phyloP scores from a whole-genome alignment of 2,113 vertebrate genomes.

The Myanophis thanlyinensis region DNA sequence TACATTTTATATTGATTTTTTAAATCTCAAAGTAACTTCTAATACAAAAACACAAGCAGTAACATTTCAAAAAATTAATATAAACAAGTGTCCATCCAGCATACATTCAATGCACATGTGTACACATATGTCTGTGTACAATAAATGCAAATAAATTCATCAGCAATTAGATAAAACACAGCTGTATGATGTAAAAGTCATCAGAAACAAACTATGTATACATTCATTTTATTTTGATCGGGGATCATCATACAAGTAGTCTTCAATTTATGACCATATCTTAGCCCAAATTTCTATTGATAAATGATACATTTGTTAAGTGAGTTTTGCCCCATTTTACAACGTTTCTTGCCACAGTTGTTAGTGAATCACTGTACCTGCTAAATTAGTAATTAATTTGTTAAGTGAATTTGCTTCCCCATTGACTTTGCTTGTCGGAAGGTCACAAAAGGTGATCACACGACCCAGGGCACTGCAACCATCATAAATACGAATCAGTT shows the following conservation, averaged over 20 bases:
- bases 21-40: background rate
- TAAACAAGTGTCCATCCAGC: background rate
- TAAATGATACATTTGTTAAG: background rate
- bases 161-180: background rate
- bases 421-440: background rate
- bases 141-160: background rate
- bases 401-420: background rate
- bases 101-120: background rate
- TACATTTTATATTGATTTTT: background rate
- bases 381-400: background rate
- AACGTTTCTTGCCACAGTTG: background rate
- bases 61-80: background rate
- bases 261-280: background rate
- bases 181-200: background rate
- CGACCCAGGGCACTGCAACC: background rate
- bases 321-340: background rate
- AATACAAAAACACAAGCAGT: background rate
- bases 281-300: background rate
- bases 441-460: background rate
- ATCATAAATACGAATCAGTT: background rate
- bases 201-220: background rate
- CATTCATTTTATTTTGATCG: background rate
- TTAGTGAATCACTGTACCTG: background rate
- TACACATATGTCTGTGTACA: background rate
- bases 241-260: background rate